A percentile compares a stretch with the other conserved stretches of the same genome.
Conservation (phyloP, 2,797 vertebrate species). For the Alectoris magna region DNA sequence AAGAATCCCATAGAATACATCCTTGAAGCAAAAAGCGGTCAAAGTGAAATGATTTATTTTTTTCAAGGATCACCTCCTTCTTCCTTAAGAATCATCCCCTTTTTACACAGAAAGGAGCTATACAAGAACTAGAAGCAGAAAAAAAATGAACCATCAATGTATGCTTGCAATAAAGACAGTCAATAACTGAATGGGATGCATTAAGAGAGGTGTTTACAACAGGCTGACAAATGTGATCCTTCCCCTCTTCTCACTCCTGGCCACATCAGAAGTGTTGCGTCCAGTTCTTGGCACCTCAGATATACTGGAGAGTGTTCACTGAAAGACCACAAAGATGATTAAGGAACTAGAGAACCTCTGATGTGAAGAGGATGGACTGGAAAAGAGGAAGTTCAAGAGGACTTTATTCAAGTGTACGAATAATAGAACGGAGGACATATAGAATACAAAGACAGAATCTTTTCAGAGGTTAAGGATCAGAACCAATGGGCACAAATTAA, state of each 20-base stretch:
- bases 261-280: not conserved
- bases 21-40: not conserved
- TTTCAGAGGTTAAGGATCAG: not conserved
- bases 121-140: not conserved
- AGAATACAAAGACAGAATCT: not conserved
- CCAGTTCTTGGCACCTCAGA: not conserved
- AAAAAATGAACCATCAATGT: not conserved
- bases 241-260: not conserved
- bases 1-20: not conserved
- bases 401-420: not conserved
- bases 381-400: not conserved
- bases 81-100: not conserved
- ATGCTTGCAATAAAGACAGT: not conserved
- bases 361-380: not conserved
- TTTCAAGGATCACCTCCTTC: not conserved
- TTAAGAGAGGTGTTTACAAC: not conserved
- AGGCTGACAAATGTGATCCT: not conserved
- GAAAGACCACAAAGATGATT: not conserved
- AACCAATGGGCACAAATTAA: not conserved
- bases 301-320: not conserved
- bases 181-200: not conserved
- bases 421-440: rapidly evolving
- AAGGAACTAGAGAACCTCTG: not conserved
- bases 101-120: not conserved
- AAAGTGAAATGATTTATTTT: not conserved